Evolutionary conservation across 2,113 vertebrate species (phyloP).

Genomic region (Tragelaphus strepsiceros): DNA sequence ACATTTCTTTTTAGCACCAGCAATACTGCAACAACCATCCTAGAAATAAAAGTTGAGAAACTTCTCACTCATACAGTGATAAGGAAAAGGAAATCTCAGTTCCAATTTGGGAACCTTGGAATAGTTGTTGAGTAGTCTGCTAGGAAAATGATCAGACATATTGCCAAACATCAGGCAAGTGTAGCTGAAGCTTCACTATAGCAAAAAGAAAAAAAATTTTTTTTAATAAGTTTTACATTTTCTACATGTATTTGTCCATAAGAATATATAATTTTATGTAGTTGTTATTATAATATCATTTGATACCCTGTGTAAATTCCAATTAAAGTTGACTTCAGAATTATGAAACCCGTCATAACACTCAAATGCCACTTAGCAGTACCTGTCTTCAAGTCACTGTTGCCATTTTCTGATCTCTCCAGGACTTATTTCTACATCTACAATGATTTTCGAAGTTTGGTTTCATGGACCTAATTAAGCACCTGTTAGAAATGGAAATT

Average conservation of each 20-base stretch:
- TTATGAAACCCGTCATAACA: neutral
- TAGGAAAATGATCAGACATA: neutral
- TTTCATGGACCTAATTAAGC: neutral
- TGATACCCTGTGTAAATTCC: neutral
- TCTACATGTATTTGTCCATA: neutral
- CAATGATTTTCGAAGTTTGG: neutral
- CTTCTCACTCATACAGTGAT: neutral
- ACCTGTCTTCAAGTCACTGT: neutral
- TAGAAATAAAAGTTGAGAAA: conserved; percentile 4
- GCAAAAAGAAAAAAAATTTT: neutral
- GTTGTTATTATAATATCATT: neutral
- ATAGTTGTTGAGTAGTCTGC: neutral
- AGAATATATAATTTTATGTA: neutral
- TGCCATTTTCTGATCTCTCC: neutral
- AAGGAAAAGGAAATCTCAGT: neutral
- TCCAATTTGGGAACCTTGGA: neutral
- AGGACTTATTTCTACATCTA: neutral
- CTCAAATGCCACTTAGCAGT: neutral
- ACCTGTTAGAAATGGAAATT: neutral
- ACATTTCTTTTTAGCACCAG: neutral
- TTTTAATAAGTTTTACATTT: neutral
- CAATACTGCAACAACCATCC: neutral
- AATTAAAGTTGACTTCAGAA: neutral
- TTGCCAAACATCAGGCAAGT: neutral
- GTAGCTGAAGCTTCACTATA: neutral